Base-by-base conservation (phyloP, 2,113 vertebrate genomes). In the Ranitomeya imitator region DNA sequence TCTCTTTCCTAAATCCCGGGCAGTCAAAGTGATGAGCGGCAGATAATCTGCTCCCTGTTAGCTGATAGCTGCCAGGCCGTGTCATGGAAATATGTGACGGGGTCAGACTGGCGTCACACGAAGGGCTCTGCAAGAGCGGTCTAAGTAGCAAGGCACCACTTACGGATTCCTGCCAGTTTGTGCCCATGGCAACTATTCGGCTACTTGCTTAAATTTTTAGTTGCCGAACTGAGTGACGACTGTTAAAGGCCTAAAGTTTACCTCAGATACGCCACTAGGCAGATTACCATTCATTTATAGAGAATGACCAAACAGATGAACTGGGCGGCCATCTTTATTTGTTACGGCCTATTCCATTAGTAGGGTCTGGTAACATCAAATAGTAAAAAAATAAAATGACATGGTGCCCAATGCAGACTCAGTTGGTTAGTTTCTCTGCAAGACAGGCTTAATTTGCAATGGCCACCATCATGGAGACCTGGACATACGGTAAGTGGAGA, bases 11-110 rank as follows among this genome's bases (percentile, higher is more conserved):
- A 45, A 74, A 19, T 31, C 26, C 1, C 6, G 71, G 31, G 14
- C 71, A 19, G 37, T 13, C 71, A 45, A 19, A 19, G 78, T 23
- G 15, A 37, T 19, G 26, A 4, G 12, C 14, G 57, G 80, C 60
- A 51, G 80, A 61, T 83, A 60, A 83, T n/a, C 59, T 63, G 59
- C 31, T 83, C 60, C 9, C 57, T 82, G 79, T 45, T 63, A 60
- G 80, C 80, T 45, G 80, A 83, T 83, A 83, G 80, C 80, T 61
- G 80, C 80, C 80, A 83, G 80, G 31, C 73, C 37, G 45, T 76
- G 73, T 76, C 73, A 76, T 21, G 73, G 73, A 76, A 76, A 76
- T 76, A 76, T 76, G 73, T 12, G 73, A 76, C 21, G 73, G 18
- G 73, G 45, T 37, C 73, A 76, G 73, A 21, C 73, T 21, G 73